Evolutionary conservation across 2,888 invertebrate genomes (phyloP).

Genomic region (Willowsia nigromaculata): DNA sequence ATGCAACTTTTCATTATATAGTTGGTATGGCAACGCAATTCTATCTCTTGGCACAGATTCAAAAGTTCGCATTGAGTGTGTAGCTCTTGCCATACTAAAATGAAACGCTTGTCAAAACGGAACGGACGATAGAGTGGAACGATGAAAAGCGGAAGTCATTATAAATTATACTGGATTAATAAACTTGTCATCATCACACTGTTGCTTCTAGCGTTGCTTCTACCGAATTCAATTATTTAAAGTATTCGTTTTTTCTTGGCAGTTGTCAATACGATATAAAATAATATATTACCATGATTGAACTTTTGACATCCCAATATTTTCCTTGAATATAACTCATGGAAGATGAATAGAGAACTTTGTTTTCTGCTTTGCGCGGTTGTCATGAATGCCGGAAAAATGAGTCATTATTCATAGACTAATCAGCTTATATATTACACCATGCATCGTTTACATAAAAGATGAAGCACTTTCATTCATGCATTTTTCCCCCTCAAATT

Average conservation of each 20-base stretch:
- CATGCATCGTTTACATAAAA: not conserved
- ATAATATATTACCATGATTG: not conserved
- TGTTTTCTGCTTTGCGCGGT: not conserved
- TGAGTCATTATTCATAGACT: not conserved
- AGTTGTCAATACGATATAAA: not conserved
- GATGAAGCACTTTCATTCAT: not conserved
- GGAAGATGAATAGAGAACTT: not conserved
- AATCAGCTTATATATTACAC: not conserved
- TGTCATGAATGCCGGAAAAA: not conserved
- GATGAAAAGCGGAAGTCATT: constrained; percentile 42
- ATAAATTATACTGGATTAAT: constrained; percentile 55
- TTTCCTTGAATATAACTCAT: too few relatives aligned
- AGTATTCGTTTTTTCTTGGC: not conserved
- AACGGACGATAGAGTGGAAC: not conserved
- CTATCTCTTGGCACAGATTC: not conserved
- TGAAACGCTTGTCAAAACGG: not conserved
- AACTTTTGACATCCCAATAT: not conserved
- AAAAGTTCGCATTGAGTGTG: not conserved
- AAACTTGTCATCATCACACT: constrained; percentile 30
- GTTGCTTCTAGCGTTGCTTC: not conserved
- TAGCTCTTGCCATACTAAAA: not conserved
- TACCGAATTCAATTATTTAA: constrained; percentile 48
- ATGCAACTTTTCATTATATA: not conserved
- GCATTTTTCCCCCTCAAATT: not conserved
- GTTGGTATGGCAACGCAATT: not conserved